A percentile compares a stretch with the other conserved stretches of the same genome.
Evolutionary conservation across 2,888 invertebrate genomes (phyloP).

Genomic region (Itoplectis maculator): DNA sequence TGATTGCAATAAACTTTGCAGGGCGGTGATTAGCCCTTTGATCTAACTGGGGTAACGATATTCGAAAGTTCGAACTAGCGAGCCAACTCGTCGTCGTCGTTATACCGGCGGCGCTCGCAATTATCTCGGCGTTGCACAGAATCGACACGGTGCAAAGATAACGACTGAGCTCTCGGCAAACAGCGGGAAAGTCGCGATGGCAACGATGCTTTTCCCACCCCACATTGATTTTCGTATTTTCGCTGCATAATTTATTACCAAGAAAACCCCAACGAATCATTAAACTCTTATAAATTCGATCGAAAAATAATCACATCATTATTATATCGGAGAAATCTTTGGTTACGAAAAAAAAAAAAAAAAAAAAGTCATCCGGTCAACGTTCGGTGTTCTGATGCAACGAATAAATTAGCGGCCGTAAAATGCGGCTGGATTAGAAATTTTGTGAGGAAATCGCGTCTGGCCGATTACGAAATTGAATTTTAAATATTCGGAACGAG

Average conservation of each 20-base stretch:
- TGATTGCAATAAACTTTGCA: constrained; percentile 9
- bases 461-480: not conserved
- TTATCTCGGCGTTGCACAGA: constrained; percentile 49
- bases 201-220: not conserved
- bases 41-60: constrained; percentile 30
- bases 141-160: constrained; percentile 40
- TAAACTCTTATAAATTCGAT: not conserved
- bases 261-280: not conserved
- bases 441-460: constrained; percentile 1
- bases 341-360: not conserved
- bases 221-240: not conserved
- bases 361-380: not conserved
- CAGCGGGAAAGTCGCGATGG: not conserved
- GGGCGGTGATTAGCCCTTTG: constrained; percentile 17
- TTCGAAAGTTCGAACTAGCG: constrained; percentile 34
- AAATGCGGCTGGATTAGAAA: not conserved
- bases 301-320: no score
- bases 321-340: not conserved
- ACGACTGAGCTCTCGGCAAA: constrained; percentile 44
- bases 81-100: constrained; percentile 14
- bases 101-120: not conserved
- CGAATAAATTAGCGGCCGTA: not conserved
- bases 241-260: not conserved
- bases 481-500: constrained; percentile 8
- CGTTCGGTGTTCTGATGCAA: not conserved